phyloP scores from a whole-genome alignment of 2,113 vertebrate species.

The Charadrius vociferus region DNA sequence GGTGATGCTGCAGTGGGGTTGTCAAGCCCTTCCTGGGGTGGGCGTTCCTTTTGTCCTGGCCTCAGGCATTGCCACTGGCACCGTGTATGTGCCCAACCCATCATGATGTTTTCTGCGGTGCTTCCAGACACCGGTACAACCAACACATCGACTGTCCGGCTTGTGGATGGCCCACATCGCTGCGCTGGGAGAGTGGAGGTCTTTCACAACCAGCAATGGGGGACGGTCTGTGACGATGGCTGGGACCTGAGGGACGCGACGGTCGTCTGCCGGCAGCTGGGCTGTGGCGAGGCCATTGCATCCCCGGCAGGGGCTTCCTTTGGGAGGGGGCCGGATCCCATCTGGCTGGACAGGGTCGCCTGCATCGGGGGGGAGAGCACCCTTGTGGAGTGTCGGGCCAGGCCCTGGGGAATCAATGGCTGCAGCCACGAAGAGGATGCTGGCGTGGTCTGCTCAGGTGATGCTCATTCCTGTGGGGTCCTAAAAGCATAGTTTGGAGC shows the following conservation, averaged over 20 bases:
- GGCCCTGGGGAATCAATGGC: neutral
- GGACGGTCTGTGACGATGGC: conserved; percentile 29
- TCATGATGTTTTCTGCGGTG: fast-evolving
- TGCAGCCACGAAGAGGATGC: neutral
- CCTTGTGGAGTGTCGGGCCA: neutral
- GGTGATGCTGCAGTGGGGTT: neutral
- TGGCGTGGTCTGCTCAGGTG: conserved; percentile 14
- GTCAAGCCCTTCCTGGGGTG: neutral
- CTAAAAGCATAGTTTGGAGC: neutral
- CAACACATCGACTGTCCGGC: neutral
- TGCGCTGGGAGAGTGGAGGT: conserved; percentile 43
- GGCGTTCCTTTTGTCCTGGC: too few relatives aligned
- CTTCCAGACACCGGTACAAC: neutral
- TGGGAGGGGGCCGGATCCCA: neutral
- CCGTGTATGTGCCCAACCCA: neutral
- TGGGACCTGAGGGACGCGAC: neutral
- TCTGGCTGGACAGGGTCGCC: neutral
- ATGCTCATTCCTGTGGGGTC: neutral
- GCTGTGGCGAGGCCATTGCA: neutral
- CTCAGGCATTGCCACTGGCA: too few relatives aligned
- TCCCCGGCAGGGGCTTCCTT: neutral
- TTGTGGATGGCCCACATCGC: neutral
- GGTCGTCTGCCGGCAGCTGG: conserved; percentile 18
- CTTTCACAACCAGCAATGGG: conserved; percentile 26
- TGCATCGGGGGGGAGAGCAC: neutral